Evolutionary conservation across 2,888 invertebrate genomes (phyloP).

Genomic region (Hydrotaea cyrtoneurina): DNA sequence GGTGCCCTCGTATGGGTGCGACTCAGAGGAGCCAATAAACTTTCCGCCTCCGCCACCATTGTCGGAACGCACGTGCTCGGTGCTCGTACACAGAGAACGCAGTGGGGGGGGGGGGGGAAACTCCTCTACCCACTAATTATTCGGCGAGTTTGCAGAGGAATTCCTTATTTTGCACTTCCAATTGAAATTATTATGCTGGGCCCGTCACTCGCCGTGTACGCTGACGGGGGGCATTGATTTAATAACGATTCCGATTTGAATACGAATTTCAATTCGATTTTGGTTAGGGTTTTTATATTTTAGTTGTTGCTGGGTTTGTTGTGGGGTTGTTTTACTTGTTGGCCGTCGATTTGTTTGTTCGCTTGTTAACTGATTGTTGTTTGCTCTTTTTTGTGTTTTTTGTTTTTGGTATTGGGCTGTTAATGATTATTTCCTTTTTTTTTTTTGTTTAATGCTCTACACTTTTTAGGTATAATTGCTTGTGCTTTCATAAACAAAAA

Average conservation of each 20-base stretch:
- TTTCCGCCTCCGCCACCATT: constrained; percentile 48
- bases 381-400: constrained; percentile 40
- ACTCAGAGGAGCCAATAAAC: constrained; percentile 53
- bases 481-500: not conserved
- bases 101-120: not conserved
- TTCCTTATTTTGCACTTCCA: not conserved
- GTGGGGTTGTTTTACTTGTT: not conserved
- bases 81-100: not conserved
- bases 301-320: not conserved
- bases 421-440: constrained; percentile 21
- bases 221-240: constrained; percentile 61
- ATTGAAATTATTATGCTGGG: constrained; percentile 61
- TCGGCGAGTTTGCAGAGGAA: constrained; percentile 32
- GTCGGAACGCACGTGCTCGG: constrained; percentile 8
- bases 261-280: constrained; percentile 10
- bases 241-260: constrained; percentile 52
- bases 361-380: constrained; percentile 19
- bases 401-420: constrained; percentile 11
- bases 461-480: not conserved
- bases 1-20: constrained; percentile 59
- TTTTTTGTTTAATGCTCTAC: no score
- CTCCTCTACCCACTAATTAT: not conserved
- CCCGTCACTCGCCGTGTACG: constrained; percentile 31
- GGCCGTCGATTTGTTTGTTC: constrained; percentile 15
- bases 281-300: constrained; percentile 9